phyloP scores from a whole-genome alignment of 2,113 vertebrate genomes.

The Actenoides lindsayi region DNA sequence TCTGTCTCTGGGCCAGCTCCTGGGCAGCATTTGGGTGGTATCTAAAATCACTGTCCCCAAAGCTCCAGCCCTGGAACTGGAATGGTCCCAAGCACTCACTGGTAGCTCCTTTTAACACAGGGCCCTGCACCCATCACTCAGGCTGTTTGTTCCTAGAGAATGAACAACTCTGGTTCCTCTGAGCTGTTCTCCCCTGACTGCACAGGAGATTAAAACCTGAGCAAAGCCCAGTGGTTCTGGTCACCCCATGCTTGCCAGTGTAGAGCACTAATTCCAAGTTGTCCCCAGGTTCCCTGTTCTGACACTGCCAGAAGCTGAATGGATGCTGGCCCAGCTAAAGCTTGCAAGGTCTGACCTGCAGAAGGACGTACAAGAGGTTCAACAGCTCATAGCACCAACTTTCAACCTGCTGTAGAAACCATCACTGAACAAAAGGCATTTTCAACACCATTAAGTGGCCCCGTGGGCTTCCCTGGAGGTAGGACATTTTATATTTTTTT shows the following conservation, averaged over 20 bases:
- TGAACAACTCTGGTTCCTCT: background rate
- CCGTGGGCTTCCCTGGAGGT: background rate
- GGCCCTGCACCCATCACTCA: background rate
- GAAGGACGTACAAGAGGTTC: background rate
- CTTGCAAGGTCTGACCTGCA: background rate
- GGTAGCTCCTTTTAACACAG: background rate
- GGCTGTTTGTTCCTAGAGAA: background rate
- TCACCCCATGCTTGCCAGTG: background rate
- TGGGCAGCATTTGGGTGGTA: background rate
- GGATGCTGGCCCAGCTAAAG: background rate
- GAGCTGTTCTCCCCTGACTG: background rate
- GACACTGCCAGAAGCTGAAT: background rate
- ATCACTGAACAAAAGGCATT: background rate
- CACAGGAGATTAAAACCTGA: background rate
- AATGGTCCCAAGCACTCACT: background rate
- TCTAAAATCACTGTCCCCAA: background rate
- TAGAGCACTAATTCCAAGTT: background rate
- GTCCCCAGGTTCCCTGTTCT: background rate
- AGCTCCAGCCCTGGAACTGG: background rate
- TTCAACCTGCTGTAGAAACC: background rate
- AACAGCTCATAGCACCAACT: background rate
- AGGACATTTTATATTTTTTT: background rate
- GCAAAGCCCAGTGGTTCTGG: background rate
- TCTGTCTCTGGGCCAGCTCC: background rate
- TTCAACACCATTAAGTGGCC: background rate